phyloP scores from a whole-genome alignment of 1,140 invertebrate species.

The Temnothorax nylanderi region DNA sequence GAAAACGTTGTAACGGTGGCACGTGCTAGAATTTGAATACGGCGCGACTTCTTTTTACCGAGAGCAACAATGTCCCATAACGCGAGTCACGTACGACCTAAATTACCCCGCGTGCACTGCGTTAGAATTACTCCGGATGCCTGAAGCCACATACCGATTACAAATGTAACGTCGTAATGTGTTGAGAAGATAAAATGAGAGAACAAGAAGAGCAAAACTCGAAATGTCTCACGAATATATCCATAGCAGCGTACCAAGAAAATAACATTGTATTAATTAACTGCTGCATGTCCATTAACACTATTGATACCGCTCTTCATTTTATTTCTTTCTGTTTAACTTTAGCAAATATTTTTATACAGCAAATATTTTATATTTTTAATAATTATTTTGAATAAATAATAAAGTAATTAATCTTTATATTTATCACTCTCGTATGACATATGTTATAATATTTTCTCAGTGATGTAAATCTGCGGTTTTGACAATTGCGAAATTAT shows the following conservation, averaged over 20 bases:
- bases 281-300: not conserved
- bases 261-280: not conserved
- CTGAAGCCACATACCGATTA: constrained; percentile 13
- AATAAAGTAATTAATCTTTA: not conserved
- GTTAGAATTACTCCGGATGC: constrained; percentile 37
- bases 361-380: not conserved
- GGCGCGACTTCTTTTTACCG: constrained; percentile 4
- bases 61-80: constrained; percentile 37
- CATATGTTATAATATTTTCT: not conserved
- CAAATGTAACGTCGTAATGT: constrained; percentile 40
- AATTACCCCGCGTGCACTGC: constrained; percentile 42
- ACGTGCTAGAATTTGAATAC: constrained; percentile 38
- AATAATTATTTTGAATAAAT: not conserved
- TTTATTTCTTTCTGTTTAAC: not conserved
- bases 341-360: not conserved
- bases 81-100: constrained; percentile 50
- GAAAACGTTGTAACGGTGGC: not conserved
- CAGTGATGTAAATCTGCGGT: not conserved
- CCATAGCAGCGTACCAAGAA: not conserved
- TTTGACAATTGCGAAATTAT: constrained; percentile 13
- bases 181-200: not conserved
- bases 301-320: not conserved
- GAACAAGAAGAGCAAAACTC: not conserved
- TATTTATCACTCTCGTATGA: not conserved
- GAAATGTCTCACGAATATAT: not conserved